Evolutionary conservation across 1,140 invertebrate genomes (phyloP).

Genomic region (Drosophila bifasciata): DNA sequence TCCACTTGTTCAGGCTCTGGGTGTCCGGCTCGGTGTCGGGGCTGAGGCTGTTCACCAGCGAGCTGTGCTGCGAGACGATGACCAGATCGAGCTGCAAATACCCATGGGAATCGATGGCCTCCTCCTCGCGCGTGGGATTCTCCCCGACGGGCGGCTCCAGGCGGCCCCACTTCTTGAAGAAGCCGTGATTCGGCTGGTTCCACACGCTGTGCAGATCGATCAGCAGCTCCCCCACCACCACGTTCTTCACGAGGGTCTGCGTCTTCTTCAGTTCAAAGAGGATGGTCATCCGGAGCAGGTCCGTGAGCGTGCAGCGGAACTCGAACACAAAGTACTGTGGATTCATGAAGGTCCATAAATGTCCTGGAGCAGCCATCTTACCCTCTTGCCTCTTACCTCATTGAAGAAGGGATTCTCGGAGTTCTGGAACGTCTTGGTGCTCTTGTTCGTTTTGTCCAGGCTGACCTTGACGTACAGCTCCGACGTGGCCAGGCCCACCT

Average conservation of each 20-base stretch:
- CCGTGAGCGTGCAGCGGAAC: constrained; percentile 85
- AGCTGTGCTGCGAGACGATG: constrained; percentile 85
- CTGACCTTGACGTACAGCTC: constrained; percentile 86
- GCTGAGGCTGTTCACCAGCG: not conserved
- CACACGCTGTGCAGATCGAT: constrained; percentile 90
- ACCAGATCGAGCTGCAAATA: constrained; percentile 91
- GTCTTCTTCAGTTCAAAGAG: constrained; percentile 85
- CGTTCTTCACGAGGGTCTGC: constrained; percentile 80
- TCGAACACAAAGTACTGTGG: constrained; percentile 90
- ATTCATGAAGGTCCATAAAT: not conserved
- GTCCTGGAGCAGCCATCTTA: not conserved
- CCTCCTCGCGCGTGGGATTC: constrained; percentile 68
- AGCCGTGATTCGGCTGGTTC: constrained; percentile 89
- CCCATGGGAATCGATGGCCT: constrained; percentile 52
- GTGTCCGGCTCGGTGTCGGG: constrained; percentile 33
- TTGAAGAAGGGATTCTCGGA: constrained; percentile 87
- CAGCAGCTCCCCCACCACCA: constrained; percentile 87
- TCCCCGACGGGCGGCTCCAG: constrained; percentile 87
- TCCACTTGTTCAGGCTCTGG: constrained; percentile 84
- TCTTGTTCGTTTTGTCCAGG: constrained; percentile 85
- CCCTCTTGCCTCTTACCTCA: constrained; percentile 84
- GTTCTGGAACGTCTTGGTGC: constrained; percentile 84
- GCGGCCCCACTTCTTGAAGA: constrained; percentile 92
- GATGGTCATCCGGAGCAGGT: constrained; percentile 84
- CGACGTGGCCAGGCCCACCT: constrained; percentile 79